Percentiles rank a stretch among this genome's conserved stretches.
These are phyloP conservation scores for Ganaspis sp. DNA, from an alignment of 1,140 invertebrate species.

Conservation along the genomic window DNA sequence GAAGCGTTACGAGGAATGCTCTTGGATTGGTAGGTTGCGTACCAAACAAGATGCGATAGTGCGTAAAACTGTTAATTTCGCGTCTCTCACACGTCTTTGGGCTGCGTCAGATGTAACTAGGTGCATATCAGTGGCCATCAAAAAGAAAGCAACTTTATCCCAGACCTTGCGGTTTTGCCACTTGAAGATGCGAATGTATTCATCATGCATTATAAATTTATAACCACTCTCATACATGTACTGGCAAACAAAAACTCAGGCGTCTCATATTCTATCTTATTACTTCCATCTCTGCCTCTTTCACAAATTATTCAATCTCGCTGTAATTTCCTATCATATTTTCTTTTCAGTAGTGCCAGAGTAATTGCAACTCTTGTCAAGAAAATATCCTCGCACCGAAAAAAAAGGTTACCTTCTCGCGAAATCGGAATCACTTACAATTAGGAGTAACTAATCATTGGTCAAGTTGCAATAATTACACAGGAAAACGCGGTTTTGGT, in stretches of 20 bases:
- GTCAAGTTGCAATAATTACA: no score
- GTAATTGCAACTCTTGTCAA: not conserved
- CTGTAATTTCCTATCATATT: not conserved
- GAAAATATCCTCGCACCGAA: not conserved
- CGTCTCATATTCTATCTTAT: not conserved
- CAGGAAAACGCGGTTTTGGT: no score
- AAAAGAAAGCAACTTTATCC: not conserved
- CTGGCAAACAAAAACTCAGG: not conserved
- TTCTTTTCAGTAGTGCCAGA: not conserved
- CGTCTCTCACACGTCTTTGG: conserved; percentile 6
- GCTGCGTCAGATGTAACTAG: conserved; percentile 20
- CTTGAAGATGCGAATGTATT: conserved; percentile 28
- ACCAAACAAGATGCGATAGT: conserved; percentile 49
- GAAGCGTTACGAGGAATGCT: conserved; percentile 43
- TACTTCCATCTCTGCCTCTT: not conserved
- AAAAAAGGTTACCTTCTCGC: not conserved
- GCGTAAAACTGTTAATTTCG: conserved; percentile 54
- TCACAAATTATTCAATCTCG: conserved; percentile 13
- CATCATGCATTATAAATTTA: conserved; percentile 26
- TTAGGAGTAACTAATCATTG: not conserved
- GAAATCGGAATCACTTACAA: not conserved
- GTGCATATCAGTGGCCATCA: conserved; percentile 28
- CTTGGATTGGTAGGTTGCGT: conserved; percentile 38
- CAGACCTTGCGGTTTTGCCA: conserved; percentile 29
- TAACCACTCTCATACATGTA: not conserved